These are phyloP conservation scores for Orthosia cruda DNA, from an alignment of 2,888 invertebrate genomes.

Conservation along the genomic window DNA sequence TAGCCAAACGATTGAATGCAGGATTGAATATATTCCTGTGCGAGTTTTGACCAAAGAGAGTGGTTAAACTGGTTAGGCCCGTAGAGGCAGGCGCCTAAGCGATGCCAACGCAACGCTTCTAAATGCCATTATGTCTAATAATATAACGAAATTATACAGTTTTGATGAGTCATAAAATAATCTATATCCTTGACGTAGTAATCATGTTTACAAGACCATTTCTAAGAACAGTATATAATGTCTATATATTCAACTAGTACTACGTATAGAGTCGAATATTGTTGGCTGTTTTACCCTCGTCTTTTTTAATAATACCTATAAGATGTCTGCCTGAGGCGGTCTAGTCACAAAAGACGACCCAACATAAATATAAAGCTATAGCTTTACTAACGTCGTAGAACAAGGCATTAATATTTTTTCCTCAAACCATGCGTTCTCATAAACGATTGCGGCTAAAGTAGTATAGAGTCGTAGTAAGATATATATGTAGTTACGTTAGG, in stretches of 20 bases:
- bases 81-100: constrained; percentile 9
- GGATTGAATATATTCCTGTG: constrained; percentile 37
- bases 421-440: constrained; percentile 9
- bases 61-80: constrained; percentile 52
- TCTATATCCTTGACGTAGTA: constrained; percentile 10
- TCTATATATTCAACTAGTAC: not conserved
- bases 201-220: not conserved
- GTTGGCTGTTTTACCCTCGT: not conserved
- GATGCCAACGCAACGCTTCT: constrained; percentile 25
- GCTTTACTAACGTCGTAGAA: not conserved
- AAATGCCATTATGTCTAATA: constrained; percentile 39
- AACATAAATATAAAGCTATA: constrained; percentile 8
- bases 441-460: constrained; percentile 12
- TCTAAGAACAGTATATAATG: not conserved
- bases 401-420: constrained; percentile 26
- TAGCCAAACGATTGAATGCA: constrained; percentile 29
- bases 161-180: constrained; percentile 36
- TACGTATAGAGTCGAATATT: not conserved
- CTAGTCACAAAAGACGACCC: constrained; percentile 1
- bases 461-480: not conserved
- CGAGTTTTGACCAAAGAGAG: constrained; percentile 33
- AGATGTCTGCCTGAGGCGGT: not conserved
- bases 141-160: constrained; percentile 30
- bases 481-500: not conserved
- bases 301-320: not conserved